Percentiles rank a stretch among this genome's conserved stretches.
Conservation (phyloP, 2,797 vertebrate genomes). For the Corythornis leucogaster region DNA sequence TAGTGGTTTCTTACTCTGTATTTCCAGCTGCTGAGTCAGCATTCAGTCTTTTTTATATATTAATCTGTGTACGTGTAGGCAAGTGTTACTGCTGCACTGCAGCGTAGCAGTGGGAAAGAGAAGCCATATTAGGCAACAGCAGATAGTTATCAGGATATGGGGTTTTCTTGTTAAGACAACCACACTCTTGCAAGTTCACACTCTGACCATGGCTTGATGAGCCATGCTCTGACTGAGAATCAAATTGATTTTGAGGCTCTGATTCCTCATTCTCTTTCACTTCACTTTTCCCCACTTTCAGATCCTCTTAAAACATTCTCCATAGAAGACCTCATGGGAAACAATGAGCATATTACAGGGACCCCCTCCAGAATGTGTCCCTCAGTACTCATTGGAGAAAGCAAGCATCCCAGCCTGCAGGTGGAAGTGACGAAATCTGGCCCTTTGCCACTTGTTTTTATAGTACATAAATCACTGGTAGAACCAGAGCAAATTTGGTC, state of each 20-base stretch:
- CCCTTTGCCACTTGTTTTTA: slow-evolving; percentile 2
- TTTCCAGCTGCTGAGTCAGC: neutral
- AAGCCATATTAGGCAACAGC: neutral
- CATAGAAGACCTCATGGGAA: neutral
- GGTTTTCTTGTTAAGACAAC: neutral
- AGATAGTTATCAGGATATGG: neutral
- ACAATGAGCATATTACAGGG: neutral
- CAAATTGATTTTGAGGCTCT: neutral
- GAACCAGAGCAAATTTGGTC: neutral
- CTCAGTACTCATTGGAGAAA: neutral
- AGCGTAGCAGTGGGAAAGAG: neutral
- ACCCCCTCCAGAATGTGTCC: neutral
- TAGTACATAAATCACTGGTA: neutral
- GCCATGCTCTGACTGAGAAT: neutral
- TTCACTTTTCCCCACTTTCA: neutral
- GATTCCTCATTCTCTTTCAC: neutral
- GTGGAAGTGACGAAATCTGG: neutral
- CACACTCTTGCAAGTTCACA: neutral
- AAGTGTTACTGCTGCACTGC: neutral
- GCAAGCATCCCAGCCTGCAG: neutral
- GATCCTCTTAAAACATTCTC: neutral
- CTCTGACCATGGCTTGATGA: neutral
- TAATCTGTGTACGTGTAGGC: neutral
- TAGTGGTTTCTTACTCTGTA: neutral
- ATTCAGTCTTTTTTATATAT: neutral